Evolutionary conservation across 2,113 vertebrate species (phyloP).

Genomic region (Jaculus jaculus): DNA sequence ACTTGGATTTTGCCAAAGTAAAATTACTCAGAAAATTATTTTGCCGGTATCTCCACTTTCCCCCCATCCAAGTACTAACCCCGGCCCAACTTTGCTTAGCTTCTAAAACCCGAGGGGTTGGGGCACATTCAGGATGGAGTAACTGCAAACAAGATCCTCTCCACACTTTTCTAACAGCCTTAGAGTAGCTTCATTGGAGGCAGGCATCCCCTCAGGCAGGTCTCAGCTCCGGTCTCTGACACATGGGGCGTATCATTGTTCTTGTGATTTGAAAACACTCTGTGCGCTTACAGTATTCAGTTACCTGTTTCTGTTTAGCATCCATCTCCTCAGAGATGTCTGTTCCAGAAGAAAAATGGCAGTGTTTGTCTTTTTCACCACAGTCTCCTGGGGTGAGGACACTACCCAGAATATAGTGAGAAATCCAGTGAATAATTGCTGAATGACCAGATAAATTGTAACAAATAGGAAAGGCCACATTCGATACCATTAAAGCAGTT

Average conservation of each 20-base stretch:
- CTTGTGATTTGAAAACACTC: constrained; percentile 15
- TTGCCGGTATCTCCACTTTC: no score
- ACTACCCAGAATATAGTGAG: constrained; percentile 24
- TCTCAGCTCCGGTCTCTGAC: not conserved
- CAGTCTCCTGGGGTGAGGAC: not conserved
- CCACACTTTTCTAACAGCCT: not conserved
- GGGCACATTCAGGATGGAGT: no score
- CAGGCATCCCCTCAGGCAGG: not conserved
- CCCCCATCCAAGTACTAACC: no score
- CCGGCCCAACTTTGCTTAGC: no score
- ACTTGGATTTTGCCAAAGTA: constrained; percentile 15
- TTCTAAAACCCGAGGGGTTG: no score
- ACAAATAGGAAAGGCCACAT: constrained; percentile 36
- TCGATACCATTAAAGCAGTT: constrained; percentile 43
- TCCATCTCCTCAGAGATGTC: not conserved
- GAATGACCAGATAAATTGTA: constrained; percentile 30
- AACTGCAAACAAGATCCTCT: not conserved
- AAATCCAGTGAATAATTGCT: constrained; percentile 32
- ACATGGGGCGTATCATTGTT: not conserved
- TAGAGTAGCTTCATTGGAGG: not conserved
- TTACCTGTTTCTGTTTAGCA: not conserved
- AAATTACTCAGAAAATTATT: constrained; percentile 10
- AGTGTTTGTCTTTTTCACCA: not conserved
- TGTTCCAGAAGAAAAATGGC: not conserved
- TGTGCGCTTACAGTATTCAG: not conserved